These are phyloP conservation scores for Xylota segnis DNA, from an alignment of 2,888 invertebrate genomes.

Conservation along the genomic window DNA sequence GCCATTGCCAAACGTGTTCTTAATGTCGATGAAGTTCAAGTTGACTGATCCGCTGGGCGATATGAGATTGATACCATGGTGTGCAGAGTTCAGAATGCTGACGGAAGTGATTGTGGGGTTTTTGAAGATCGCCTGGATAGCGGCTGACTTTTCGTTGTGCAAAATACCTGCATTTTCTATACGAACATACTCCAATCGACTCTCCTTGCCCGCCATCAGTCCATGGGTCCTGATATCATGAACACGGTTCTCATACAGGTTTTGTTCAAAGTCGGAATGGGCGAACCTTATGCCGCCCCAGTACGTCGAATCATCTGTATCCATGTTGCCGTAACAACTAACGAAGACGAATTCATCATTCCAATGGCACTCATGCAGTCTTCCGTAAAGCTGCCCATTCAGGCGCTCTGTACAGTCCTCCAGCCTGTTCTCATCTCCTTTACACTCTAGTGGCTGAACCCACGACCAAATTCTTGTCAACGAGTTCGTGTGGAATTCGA, in stretches of 20 bases:
- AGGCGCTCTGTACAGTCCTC: constrained; percentile 94
- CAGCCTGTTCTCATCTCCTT: constrained; percentile 90
- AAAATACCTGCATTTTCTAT: constrained; percentile 97
- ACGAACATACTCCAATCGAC: constrained; percentile 91
- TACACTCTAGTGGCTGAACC: constrained; percentile 96
- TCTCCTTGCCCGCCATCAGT: constrained; percentile 89
- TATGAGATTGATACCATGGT: constrained; percentile 96
- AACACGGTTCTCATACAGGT: constrained; percentile 91
- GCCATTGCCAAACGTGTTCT: constrained; percentile 94
- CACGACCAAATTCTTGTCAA: constrained; percentile 95
- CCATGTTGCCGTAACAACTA: constrained; percentile 90
- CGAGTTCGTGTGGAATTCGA: constrained; percentile 95
- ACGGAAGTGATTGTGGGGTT: constrained; percentile 93
- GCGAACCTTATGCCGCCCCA: constrained; percentile 99
- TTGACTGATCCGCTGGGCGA: constrained; percentile 94
- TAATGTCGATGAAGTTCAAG: constrained; percentile 90
- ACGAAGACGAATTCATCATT: constrained; percentile 96
- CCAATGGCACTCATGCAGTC: constrained; percentile 94
- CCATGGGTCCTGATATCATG: constrained; percentile 93
- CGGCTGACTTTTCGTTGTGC: constrained; percentile 97
- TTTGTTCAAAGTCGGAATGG: constrained; percentile 94
- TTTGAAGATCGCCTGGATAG: constrained; percentile 95
- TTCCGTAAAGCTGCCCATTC: constrained; percentile 95
- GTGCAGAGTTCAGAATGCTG: constrained; percentile 93
- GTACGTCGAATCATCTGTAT: constrained; percentile 87